Conservation (phyloP, 2,888 invertebrate species). For the Malthinus flaveolus region DNA sequence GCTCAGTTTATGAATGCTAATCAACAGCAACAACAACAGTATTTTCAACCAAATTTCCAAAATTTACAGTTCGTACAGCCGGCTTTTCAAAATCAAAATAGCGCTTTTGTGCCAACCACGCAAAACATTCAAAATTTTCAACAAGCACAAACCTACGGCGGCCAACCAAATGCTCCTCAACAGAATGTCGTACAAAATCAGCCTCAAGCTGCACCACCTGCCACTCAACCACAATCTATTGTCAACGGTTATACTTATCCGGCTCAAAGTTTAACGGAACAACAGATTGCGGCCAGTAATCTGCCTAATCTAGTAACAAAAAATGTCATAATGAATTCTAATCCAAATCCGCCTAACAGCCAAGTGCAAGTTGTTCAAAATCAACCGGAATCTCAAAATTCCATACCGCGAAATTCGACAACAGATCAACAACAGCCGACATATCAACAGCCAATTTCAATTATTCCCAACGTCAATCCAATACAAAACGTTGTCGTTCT, state of each 20-base stretch:
- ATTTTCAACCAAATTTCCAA: slow-evolving; percentile 45
- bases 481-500: slow-evolving; percentile 18
- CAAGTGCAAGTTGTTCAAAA: slow-evolving; percentile 16
- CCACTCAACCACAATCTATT: slow-evolving; percentile 41
- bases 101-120: slow-evolving; percentile 53
- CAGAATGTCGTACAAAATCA: slow-evolving; percentile 32
- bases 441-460: slow-evolving; percentile 15
- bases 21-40: slow-evolving; percentile 32
- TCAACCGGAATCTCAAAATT: slow-evolving; percentile 30
- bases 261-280: slow-evolving; percentile 32
- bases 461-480: slow-evolving; percentile 13
- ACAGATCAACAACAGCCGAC: background rate
- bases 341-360: slow-evolving; percentile 4
- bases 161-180: slow-evolving; percentile 44
- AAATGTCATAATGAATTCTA: slow-evolving; percentile 42
- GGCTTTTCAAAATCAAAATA: slow-evolving; percentile 48
- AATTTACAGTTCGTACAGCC: slow-evolving; percentile 52
- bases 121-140: slow-evolving; percentile 48
- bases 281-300: slow-evolving; percentile 42
- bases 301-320: slow-evolving; percentile 49
- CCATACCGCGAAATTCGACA: slow-evolving; percentile 14
- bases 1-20: slow-evolving; percentile 47
- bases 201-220: slow-evolving; percentile 11
- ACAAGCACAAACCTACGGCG: slow-evolving; percentile 51
- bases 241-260: slow-evolving; percentile 51